A percentile compares a stretch with the other conserved stretches of the same genome.
These are phyloP conservation scores for Gymnoscopelus microlampas DNA, from an alignment of 2,797 vertebrate genomes.

Conservation along the genomic window DNA sequence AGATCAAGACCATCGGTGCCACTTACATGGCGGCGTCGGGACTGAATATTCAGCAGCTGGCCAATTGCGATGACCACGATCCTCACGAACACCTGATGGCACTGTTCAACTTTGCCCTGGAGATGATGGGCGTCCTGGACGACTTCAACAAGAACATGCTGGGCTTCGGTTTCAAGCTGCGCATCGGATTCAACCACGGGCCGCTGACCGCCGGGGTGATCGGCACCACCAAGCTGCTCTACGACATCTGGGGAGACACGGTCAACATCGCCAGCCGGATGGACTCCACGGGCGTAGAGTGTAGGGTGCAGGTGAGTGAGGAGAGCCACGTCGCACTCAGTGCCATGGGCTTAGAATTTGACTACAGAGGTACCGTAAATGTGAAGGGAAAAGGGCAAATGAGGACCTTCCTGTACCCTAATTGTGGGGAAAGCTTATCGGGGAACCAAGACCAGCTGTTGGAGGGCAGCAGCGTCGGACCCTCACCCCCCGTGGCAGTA, in stretches of 20 bases:
- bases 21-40: conserved; percentile 98
- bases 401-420: conserved; percentile 98
- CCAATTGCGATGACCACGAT: conserved; percentile 75
- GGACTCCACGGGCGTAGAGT: conserved; percentile 98
- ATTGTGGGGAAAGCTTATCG: conserved; percentile 86
- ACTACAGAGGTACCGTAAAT: conserved; percentile 97
- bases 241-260: conserved; percentile 99
- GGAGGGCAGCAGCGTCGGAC: conserved; percentile 76
- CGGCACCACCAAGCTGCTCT: conserved; percentile 96
- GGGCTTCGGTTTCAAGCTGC: conserved; percentile 96
- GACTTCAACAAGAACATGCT: conserved; percentile 99
- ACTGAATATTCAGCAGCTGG: conserved; percentile 88
- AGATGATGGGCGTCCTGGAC: conserved; percentile 98
- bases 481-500: conserved; percentile 74
- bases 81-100: conserved; percentile 90
- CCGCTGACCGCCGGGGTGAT: conserved; percentile 96
- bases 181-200: conserved; percentile 97
- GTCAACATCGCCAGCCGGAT: conserved; percentile 99
- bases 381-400: conserved; percentile 99
- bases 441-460: conserved; percentile 78
- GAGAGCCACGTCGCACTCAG: conserved; percentile 92
- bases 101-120: conserved; percentile 95
- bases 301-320: conserved; percentile 97
- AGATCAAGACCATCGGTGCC: conserved; percentile 99
- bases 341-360: conserved; percentile 94